Evolutionary conservation across 2,797 vertebrate species (phyloP), one percentile per base, ranked within the genome.

Genomic region (Emys orbicularis): DNA sequence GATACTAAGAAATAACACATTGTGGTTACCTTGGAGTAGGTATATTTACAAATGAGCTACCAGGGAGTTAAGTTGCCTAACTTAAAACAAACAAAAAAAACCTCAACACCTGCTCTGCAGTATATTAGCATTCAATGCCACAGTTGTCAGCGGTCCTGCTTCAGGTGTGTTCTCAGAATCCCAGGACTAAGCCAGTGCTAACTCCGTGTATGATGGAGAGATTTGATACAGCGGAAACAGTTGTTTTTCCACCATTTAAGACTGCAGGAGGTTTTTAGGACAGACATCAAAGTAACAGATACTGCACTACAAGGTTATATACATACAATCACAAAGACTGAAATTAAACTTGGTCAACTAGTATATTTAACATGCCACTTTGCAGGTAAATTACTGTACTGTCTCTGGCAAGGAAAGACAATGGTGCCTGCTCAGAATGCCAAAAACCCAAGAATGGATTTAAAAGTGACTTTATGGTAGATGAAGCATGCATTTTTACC

Each of bases 11-110:
- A 95, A 13, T 57, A 90, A 76, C 29, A 72, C 23, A 65, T 52
- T 29, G 93, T 86, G 84, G 79, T 12, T 91, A 54, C 84, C 93
- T 76, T 84, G n/a, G 37, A 87, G 56, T 44, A 92, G 59, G 19
- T 89, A 81, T 68, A 84, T 84, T 91, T 91, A 91, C 50, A 89
- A 88, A 77, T 56, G 83, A 92, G 6, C 76, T 77, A 81, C 23
- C 53, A 79, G 21, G 88, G 27, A 85, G 92, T 23, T 50, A 52
- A 93, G 88, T 81, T 27, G 0, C 8, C 23, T 4, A 89, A 27
- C 12, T 94, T 87, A 59, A 59, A 31, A 31, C 57, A 57, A 27
- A 57, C 56, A 57, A 57, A 27, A 27, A 59, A 59, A 27, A 5
- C 41, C 25, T 57, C 27, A 29, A 59, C 27, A 29, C 12, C 29